A percentile compares a stretch with the other conserved stretches of the same genome.
These are phyloP conservation scores for Thumatha senex DNA, from an alignment of 2,888 invertebrate species.

Conservation along the genomic window DNA sequence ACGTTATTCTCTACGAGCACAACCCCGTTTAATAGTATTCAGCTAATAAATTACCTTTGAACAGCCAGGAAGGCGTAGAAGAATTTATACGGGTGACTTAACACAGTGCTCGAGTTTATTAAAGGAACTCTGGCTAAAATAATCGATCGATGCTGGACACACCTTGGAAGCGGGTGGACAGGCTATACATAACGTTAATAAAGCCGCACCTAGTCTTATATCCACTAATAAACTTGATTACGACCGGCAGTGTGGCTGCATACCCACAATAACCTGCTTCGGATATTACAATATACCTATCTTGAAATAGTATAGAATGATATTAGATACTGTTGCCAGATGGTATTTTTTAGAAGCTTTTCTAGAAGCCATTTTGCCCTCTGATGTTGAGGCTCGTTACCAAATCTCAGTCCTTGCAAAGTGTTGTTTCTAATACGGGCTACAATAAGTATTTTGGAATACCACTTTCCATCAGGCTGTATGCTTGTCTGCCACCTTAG, in stretches of 20 bases:
- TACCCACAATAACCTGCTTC: constrained; percentile 12
- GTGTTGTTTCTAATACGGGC: too few relatives aligned
- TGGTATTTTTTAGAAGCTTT: too few relatives aligned
- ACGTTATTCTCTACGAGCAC: too few relatives aligned
- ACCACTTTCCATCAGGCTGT: too few relatives aligned
- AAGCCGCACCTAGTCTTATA: constrained; percentile 59
- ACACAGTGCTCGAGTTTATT: constrained; percentile 30
- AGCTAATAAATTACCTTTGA: constrained; percentile 28
- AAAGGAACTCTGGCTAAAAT: constrained; percentile 32
- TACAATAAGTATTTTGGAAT: too few relatives aligned
- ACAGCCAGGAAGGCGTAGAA: constrained; percentile 11
- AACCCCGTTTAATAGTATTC: constrained; percentile 22
- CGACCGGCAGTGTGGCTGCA: constrained; percentile 41
- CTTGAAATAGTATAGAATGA: too few relatives aligned
- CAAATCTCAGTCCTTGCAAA: too few relatives aligned
- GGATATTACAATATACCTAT: constrained; percentile 9
- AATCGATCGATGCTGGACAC: constrained; percentile 58
- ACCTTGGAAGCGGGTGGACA: constrained; percentile 55
- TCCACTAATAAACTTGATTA: constrained; percentile 63
- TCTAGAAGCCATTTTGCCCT: too few relatives aligned
- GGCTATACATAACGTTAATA: constrained; percentile 55
- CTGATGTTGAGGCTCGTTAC: too few relatives aligned
- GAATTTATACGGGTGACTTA: constrained; percentile 23
- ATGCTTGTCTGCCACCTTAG: too few relatives aligned
- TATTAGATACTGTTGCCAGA: too few relatives aligned